Base-by-base conservation (phyloP, 2,113 vertebrate genomes). In the Rhinogobius similis region DNA sequence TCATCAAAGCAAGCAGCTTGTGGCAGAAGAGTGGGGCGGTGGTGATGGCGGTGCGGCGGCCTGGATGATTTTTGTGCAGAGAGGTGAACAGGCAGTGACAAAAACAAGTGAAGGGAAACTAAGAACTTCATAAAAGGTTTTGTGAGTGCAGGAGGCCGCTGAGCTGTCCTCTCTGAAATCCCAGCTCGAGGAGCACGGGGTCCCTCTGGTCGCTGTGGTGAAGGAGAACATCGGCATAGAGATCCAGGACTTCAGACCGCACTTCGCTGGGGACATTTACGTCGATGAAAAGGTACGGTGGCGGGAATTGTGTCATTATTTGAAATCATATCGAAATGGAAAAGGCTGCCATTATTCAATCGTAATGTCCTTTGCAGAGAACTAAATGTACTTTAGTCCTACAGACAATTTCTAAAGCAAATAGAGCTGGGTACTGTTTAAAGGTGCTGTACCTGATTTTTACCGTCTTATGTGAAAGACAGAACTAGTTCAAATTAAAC, bases 31-130 rank as follows among this genome's bases (percentile, higher is more conserved):
- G 86, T 0, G 98, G 98, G 38, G 96, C 96, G 0, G 96, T 99
- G 83, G 87, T 99, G 79, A 95, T 99, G 96, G 97, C 94, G 2
- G 96, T 99, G 10, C 91, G 97, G 52, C 92, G 98, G 62, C 98
- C 98, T 63, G 98, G 98, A 93, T 99, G 98, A 91, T 98, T 97
- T 94, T 94, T 98, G 91, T 99, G 98, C 92, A 94, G 98, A 93
- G 97, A 98, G 96, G 97, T 98, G 88, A 36, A 76, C 1, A 12
- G 1, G 3, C 1, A 21, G 11, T 41, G 0, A 56, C 11, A 52
- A 4, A 61, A 38, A 14, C 23, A 14, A 41, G 10, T 14, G 36
- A 43, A n/a, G 16, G 1, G 24, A 6, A 11, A n/a, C 10, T 58
- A 29, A 36, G 32, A 2, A 23, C 3, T 10, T 24, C 2, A 55